Evolutionary conservation across 1,140 invertebrate species (phyloP).

Genomic region (Lycorma delicatula): DNA sequence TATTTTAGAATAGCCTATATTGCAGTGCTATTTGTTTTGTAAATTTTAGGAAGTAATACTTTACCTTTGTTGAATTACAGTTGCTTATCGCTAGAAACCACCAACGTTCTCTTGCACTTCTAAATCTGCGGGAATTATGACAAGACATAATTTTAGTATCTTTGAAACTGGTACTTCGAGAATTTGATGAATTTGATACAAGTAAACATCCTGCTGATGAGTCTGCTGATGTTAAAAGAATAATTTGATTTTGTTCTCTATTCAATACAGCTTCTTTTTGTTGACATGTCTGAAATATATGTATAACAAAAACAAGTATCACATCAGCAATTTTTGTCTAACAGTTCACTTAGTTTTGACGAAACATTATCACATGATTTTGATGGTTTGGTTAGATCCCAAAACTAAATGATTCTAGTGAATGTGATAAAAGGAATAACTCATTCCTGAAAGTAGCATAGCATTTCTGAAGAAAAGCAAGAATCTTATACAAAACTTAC

Average conservation of each 20-base stretch:
- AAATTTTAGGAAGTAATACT: too few species aligned
- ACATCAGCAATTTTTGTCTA: too few species aligned
- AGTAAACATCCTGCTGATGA: slow-evolving; percentile 40
- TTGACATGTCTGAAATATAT: slow-evolving; percentile 49
- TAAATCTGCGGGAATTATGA: slow-evolving; percentile 44
- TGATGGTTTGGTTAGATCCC: too few species aligned
- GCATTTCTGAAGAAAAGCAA: too few species aligned
- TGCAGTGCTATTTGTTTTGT: too few species aligned
- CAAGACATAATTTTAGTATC: slow-evolving; percentile 21
- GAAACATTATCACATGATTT: too few species aligned
- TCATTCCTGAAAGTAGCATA: too few species aligned
- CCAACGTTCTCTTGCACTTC: slow-evolving; percentile 60
- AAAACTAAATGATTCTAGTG: too few species aligned
- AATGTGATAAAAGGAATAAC: too few species aligned
- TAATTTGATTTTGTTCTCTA: slow-evolving; percentile 61
- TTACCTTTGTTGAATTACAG: slow-evolving; percentile 53
- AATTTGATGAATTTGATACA: slow-evolving; percentile 31
- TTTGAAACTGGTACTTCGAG: slow-evolving; percentile 24
- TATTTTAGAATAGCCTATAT: too few species aligned
- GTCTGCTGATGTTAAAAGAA: slow-evolving; percentile 54
- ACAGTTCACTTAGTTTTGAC: too few species aligned
- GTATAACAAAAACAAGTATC: slow-evolving; percentile 14
- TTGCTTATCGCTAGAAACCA: slow-evolving; percentile 70
- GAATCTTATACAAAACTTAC: too few species aligned
- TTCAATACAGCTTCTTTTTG: slow-evolving; percentile 58